A percentile compares a stretch with the other conserved stretches of the same genome.
Conservation (phyloP, 1,140 invertebrate genomes). For the Scaptomyza graminum region DNA sequence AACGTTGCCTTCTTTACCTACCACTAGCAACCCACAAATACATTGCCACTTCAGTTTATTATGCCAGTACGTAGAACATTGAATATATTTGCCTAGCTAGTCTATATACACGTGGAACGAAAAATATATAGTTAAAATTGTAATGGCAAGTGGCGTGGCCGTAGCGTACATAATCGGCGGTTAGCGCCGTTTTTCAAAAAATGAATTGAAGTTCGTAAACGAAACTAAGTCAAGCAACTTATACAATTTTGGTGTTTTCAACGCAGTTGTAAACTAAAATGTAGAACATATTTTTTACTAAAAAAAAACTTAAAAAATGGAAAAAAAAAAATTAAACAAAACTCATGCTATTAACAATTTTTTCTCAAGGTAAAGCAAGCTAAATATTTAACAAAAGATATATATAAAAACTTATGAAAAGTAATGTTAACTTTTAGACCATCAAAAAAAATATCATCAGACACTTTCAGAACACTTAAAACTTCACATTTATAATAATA, state of each 20-base stretch:
- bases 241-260: conserved; percentile 77
- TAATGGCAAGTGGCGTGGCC: conserved; percentile 48
- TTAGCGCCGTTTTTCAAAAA: conserved; percentile 46
- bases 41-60: conserved; percentile 51
- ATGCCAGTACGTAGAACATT: conserved; percentile 33
- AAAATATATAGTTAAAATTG: conserved; percentile 39
- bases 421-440: conserved; percentile 74
- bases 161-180: conserved; percentile 26
- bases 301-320: conserved; percentile 53
- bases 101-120: conserved; percentile 54
- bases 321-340: conserved; percentile 25
- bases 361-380: conserved; percentile 71
- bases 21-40: not conserved
- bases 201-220: conserved; percentile 67
- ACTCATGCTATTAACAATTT: conserved; percentile 63
- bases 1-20: conserved; percentile 12
- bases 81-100: conserved; percentile 64
- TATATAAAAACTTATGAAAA: conserved; percentile 63
- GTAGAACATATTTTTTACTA: conserved; percentile 75
- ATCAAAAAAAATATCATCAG: conserved; percentile 39
- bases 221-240: conserved; percentile 77
- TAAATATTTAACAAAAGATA: conserved; percentile 67
- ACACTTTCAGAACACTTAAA: conserved; percentile 15
- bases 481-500: conserved; percentile 24
- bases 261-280: conserved; percentile 80